Evolutionary conservation across 2,797 vertebrate genomes (phyloP).

Genomic region (Chelon labrosus): DNA sequence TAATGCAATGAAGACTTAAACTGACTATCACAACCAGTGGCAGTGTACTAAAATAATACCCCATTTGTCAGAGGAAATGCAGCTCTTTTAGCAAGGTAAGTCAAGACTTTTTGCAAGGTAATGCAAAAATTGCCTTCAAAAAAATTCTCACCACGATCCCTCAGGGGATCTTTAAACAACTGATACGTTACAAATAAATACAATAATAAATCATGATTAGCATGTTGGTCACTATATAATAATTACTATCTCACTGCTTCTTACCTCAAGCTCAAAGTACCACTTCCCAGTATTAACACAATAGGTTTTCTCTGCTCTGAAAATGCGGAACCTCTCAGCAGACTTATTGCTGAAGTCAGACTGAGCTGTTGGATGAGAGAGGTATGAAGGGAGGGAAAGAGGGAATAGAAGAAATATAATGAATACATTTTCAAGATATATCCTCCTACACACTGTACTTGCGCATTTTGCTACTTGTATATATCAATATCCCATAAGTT

Average conservation of each 20-base stretch:
- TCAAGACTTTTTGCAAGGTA: too few species aligned
- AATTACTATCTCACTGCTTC: not conserved
- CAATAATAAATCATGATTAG: not conserved
- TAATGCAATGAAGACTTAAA: too few species aligned
- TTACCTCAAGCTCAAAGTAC: conserved; percentile 95
- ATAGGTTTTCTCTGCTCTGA: conserved; percentile 94
- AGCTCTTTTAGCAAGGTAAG: too few species aligned
- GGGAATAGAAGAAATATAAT: too few species aligned
- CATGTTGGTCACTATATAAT: not conserved
- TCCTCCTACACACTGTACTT: too few species aligned
- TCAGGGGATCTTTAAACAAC: not conserved
- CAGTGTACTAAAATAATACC: too few species aligned
- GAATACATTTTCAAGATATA: not conserved
- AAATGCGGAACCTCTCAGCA: conserved; percentile 92
- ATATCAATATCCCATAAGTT: too few species aligned
- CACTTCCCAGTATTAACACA: conserved; percentile 92
- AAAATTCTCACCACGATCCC: too few species aligned
- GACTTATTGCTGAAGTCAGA: conserved; percentile 84
- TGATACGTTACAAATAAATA: not conserved
- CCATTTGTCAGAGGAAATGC: too few species aligned
- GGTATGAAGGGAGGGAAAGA: not conserved
- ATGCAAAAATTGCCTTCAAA: too few species aligned
- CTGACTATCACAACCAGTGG: too few species aligned
- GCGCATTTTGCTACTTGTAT: too few species aligned
- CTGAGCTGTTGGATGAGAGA: conserved; percentile 79